Conservation (phyloP, 1,140 invertebrate genomes). For the Agrypnia vestita region DNA sequence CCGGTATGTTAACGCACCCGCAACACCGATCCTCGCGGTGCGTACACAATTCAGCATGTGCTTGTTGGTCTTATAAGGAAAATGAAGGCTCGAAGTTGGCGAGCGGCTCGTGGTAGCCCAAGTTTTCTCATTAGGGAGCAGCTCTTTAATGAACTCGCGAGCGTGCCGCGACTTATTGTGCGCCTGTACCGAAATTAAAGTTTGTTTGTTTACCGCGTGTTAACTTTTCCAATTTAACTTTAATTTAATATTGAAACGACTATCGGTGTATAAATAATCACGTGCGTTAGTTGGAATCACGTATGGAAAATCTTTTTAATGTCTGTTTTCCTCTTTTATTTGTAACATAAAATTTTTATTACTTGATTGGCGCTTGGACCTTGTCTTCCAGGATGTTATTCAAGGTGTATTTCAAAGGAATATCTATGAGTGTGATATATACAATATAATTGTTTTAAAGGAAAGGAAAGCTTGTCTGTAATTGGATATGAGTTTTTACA, state of each 20-base stretch:
- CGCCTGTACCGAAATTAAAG: slow-evolving; percentile 1
- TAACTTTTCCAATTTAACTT: slow-evolving; percentile 42
- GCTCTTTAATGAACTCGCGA: slow-evolving; percentile 32
- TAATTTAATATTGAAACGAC: slow-evolving; percentile 31
- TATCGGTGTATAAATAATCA: slow-evolving; percentile 15
- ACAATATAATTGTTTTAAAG: too few relatives aligned
- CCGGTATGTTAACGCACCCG: too few relatives aligned
- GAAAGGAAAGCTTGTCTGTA: too few relatives aligned
- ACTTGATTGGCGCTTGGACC: too few relatives aligned
- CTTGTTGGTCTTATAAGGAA: slow-evolving; percentile 9
- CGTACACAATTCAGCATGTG: not conserved
- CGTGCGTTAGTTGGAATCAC: not conserved
- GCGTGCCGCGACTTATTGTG: slow-evolving; percentile 24
- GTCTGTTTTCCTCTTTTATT: too few relatives aligned
- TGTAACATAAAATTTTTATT: too few relatives aligned
- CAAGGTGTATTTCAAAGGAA: too few relatives aligned
- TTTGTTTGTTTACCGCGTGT: slow-evolving; percentile 29
- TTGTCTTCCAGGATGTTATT: too few relatives aligned
- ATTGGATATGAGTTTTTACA: too few relatives aligned
- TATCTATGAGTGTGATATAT: too few relatives aligned
- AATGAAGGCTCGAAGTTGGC: slow-evolving; percentile 24
- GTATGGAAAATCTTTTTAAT: too few relatives aligned
- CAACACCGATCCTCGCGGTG: not conserved
- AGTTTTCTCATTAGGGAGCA: slow-evolving; percentile 41
- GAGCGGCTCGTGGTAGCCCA: not conserved